Conservation (phyloP, 92 coral and sea anemone genomes). For the Phenganax marumi region DNA sequence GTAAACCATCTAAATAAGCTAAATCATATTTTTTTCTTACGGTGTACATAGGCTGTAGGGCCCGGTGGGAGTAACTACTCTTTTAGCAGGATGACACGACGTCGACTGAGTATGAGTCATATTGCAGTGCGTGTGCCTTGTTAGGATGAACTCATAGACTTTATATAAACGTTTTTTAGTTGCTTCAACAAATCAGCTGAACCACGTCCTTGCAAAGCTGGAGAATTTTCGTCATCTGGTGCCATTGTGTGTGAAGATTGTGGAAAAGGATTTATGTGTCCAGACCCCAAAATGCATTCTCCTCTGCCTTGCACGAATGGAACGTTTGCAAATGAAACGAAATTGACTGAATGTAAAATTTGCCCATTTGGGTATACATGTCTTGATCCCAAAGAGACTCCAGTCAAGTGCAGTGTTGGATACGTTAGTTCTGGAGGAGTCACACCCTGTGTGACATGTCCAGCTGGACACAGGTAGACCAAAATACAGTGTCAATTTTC, state of each 20-base stretch:
- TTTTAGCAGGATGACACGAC: no score
- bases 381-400: slow-evolving; percentile 51
- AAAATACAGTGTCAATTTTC: neutral
- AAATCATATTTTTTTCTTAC: no score
- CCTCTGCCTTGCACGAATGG: slow-evolving; percentile 70
- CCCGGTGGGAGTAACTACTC: no score
- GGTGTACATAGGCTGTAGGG: no score
- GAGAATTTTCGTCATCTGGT: slow-evolving; percentile 70
- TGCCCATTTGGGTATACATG: slow-evolving; percentile 79
- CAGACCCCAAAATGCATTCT: slow-evolving; percentile 56
- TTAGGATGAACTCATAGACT: neutral
- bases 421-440: slow-evolving; percentile 46
- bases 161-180: slow-evolving; percentile 41
- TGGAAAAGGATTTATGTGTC: slow-evolving; percentile 68
- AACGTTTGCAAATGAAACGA: slow-evolving; percentile 46
- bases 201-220: slow-evolving; percentile 66
- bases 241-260: slow-evolving; percentile 58
- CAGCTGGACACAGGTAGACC: slow-evolving; percentile 43
- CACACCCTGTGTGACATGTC: slow-evolving; percentile 34
- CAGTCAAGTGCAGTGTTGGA: slow-evolving; percentile 42
- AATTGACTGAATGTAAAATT: slow-evolving; percentile 53
- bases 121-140: no score
- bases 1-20: no score
- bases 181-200: slow-evolving; percentile 61
- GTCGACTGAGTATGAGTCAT: no score